phyloP scores from a whole-genome alignment of 2,888 invertebrate genomes.

The Epistrophe eligans region DNA sequence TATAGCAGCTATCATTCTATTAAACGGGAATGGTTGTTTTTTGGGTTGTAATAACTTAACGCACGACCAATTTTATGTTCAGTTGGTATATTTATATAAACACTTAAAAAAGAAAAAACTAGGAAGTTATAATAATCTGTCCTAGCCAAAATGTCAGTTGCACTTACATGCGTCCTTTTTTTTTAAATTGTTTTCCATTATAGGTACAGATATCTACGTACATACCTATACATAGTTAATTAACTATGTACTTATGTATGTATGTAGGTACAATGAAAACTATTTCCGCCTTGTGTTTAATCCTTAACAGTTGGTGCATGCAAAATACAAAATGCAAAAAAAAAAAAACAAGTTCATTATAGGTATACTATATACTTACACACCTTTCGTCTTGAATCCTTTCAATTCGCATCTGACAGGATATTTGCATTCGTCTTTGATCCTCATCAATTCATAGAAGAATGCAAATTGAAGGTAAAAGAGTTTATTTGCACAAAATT shows the following conservation, averaged over 20 bases:
- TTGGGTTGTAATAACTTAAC: too few relatives aligned
- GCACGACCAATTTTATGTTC: too few relatives aligned
- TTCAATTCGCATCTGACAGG: constrained; percentile 59
- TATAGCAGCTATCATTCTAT: too few relatives aligned
- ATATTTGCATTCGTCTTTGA: constrained; percentile 62
- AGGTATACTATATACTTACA: not conserved
- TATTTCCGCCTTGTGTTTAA: not conserved
- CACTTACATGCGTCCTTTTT: too few relatives aligned
- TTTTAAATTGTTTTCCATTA: not conserved
- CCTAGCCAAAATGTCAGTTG: too few relatives aligned
- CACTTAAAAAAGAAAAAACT: too few relatives aligned
- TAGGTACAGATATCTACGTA: too few relatives aligned
- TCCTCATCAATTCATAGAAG: constrained; percentile 5
- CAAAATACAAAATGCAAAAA: not conserved
- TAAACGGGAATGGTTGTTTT: too few relatives aligned
- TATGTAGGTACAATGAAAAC: not conserved
- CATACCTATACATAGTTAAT: too few relatives aligned
- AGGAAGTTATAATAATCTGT: too few relatives aligned
- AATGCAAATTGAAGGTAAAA: constrained; percentile 31
- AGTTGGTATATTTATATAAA: too few relatives aligned
- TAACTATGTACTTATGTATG: too few relatives aligned
- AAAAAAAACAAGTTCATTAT: constrained; percentile 32
- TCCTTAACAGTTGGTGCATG: not conserved
- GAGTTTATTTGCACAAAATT: constrained; percentile 21
- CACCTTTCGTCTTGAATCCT: constrained; percentile 33